Evolutionary conservation across 2,113 vertebrate species (phyloP).

Genomic region (Mirounga angustirostris): DNA sequence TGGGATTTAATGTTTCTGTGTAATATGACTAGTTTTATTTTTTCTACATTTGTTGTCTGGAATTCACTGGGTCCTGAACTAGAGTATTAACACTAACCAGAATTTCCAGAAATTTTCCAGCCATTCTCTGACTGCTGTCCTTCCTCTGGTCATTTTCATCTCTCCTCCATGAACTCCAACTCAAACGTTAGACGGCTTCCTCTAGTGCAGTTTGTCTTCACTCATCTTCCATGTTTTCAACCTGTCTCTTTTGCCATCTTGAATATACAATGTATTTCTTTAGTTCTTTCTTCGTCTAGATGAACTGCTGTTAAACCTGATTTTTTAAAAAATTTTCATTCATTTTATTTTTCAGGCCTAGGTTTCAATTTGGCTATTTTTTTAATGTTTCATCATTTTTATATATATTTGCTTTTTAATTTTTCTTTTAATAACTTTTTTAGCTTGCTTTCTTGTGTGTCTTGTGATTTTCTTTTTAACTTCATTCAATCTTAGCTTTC

Average conservation of each 20-base stretch:
- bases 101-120: neutral
- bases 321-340: neutral
- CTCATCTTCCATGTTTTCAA: neutral
- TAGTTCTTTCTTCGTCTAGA: neutral
- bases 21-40: neutral
- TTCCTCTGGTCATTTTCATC: neutral
- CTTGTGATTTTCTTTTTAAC: neutral
- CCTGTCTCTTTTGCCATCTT: neutral
- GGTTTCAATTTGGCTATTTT: neutral
- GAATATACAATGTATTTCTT: neutral
- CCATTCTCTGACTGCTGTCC: neutral
- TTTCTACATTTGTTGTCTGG: neutral
- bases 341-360: neutral
- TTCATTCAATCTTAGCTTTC: neutral
- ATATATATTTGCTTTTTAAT: neutral
- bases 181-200: neutral
- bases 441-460: neutral
- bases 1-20: neutral
- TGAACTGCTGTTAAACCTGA: neutral
- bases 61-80: neutral
- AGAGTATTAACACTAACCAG: neutral
- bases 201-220: neutral
- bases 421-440: neutral
- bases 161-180: neutral
- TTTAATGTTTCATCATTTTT: neutral